Percentiles rank a stretch among this genome's conserved stretches.
phyloP scores from a whole-genome alignment of 2,888 invertebrate genomes.

The Acanthosepion pharaonis region DNA sequence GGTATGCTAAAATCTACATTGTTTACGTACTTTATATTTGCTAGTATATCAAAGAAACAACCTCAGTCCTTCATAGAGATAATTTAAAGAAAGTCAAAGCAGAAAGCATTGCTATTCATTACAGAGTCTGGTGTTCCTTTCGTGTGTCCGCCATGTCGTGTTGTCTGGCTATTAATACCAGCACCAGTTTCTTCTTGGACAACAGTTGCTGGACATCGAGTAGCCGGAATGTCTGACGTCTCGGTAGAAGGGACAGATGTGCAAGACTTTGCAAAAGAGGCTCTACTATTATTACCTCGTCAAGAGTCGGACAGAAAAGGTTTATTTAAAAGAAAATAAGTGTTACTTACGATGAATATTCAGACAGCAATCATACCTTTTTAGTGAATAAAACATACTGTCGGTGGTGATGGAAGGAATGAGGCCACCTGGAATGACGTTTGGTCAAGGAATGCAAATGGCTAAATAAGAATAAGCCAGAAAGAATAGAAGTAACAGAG shows the following conservation, averaged over 20 bases:
- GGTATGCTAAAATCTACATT: too few species aligned
- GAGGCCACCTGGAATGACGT: background rate
- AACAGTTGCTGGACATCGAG: too few species aligned
- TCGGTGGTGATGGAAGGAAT: background rate
- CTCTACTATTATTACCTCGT: background rate
- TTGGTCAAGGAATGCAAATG: background rate
- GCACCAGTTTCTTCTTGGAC: background rate
- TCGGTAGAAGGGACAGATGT: background rate
- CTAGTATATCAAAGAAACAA: too few species aligned
- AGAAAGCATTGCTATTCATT: background rate
- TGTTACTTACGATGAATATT: constrained; percentile 11
- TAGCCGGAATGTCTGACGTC: background rate
- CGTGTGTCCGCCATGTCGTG: background rate
- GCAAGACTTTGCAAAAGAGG: background rate
- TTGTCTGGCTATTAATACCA: background rate
- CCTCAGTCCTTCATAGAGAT: too few species aligned
- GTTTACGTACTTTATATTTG: too few species aligned
- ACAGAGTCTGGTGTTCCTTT: background rate
- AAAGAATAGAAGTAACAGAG: background rate
- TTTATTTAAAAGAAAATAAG: constrained; percentile 2
- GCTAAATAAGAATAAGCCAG: background rate
- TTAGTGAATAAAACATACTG: constrained; percentile 4
- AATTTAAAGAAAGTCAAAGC: background rate
- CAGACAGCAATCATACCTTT: background rate
- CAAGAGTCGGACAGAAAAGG: background rate